Conservation (phyloP, 1,140 invertebrate species). For the Amphibalanus amphitrite region DNA sequence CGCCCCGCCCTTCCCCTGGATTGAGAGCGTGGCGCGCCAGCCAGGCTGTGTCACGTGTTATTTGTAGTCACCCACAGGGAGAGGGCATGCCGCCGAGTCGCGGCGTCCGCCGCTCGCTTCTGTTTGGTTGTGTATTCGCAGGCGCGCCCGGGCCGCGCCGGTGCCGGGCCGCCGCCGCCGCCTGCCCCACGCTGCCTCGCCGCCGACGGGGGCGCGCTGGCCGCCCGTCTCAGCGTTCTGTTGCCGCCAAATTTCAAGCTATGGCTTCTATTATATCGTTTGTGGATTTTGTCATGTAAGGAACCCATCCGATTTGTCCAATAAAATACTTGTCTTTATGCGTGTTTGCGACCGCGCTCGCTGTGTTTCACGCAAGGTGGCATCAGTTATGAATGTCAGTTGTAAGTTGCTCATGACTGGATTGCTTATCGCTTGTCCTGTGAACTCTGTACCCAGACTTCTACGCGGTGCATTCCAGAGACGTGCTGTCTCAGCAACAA, state of each 20-base stretch:
- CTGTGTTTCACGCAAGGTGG: too few species aligned
- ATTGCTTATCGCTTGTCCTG: too few species aligned
- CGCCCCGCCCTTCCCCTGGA: background rate
- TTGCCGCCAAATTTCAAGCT: background rate
- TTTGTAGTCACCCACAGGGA: background rate
- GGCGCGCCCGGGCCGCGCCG: too few species aligned
- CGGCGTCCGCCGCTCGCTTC: background rate
- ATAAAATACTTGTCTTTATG: slow-evolving; percentile 1
- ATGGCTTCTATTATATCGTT: slow-evolving; percentile 2
- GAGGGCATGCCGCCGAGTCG: background rate
- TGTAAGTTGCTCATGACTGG: too few species aligned
- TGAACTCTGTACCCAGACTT: too few species aligned
- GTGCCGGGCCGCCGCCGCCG: too few species aligned
- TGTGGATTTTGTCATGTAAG: slow-evolving; percentile 1
- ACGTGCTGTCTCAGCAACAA: too few species aligned
- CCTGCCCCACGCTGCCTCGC: background rate
- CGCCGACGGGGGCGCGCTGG: background rate
- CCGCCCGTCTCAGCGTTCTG: background rate
- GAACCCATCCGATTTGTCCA: slow-evolving; percentile 1
- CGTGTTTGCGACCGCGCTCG: background rate
- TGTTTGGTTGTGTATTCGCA: background rate
- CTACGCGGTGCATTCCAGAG: too few species aligned
- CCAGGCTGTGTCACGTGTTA: background rate
- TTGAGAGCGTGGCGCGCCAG: background rate
- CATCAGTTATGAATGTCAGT: too few species aligned